Evolutionary conservation across 2,888 invertebrate species (phyloP), one percentile per base, ranked within the genome.

Genomic region (Octonoba sinensis): DNA sequence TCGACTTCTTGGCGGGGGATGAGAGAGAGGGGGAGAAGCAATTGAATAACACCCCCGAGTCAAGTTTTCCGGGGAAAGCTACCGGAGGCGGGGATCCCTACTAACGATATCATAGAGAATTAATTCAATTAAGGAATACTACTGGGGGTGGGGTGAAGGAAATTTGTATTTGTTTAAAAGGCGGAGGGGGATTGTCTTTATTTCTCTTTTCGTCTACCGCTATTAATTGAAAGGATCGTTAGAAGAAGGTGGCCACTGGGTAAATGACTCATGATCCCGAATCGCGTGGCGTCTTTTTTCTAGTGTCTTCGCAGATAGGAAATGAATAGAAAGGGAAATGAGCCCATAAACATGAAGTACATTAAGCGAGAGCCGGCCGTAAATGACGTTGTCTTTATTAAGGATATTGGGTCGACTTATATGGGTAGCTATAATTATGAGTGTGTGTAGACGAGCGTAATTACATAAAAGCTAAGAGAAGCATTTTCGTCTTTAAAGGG

Each of bases 41-140:
- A 77, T 77, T 60, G 76, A 77, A 77, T 77, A 77, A 77, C 76
- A 46, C 62, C 60, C 27, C 69, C 62, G 70, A 70, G 62, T 77
- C 69, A 70, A 65, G 72, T 54, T 65, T 47, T 20, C 65, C 36
- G 36, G 36, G 36, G 36, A 11, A 36, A 36, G 36, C 36, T 36
- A 36, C 36, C 36, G 36, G 11, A 36, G 36, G 36, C 36, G 36
- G 6, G 36, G 36, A 36, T 36, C 36, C 36, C 36, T 36, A 11
- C 36, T 71, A 77, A 77, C 77, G 71, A 77, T 77, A 71, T 71
- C 77, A 77, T 77, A 57, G 77, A 57, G 77, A 77, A 70, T 77
- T 77, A 71, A 77, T 77, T 77, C 77, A 77, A 77, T 77, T 77
- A 77, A 76, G 77, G 70, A 71, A 71, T 65, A 77, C 77, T 77